A percentile compares a stretch with the other conserved stretches of the same genome.
Evolutionary conservation across 2,888 invertebrate genomes (phyloP).

Genomic region (Strigamia transsilvanica): DNA sequence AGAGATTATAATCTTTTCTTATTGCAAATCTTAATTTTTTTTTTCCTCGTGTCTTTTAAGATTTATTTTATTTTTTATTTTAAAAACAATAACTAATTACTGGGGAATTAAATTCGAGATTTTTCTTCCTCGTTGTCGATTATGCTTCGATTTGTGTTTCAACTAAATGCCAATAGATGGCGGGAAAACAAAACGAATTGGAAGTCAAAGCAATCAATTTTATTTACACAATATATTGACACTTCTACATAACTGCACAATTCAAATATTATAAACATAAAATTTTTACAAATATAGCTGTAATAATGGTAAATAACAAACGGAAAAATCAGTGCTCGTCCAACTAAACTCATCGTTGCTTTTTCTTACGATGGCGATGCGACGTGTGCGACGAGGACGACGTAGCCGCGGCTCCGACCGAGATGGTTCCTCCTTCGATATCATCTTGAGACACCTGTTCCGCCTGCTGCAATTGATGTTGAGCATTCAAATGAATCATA

Average conservation of each 20-base stretch:
- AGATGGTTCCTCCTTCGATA: conserved; percentile 70
- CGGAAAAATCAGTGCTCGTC: background rate
- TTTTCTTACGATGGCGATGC: conserved; percentile 25
- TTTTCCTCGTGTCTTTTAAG: no score
- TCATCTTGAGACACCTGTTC: conserved; percentile 62
- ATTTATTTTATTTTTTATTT: background rate
- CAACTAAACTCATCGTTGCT: background rate
- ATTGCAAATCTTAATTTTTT: no score
- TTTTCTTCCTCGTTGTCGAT: no score
- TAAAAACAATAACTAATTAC: no score
- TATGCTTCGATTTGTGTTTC: no score
- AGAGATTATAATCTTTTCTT: background rate
- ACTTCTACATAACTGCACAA: background rate
- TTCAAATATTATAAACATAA: conserved; percentile 8
- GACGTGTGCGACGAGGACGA: background rate
- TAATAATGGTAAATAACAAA: background rate
- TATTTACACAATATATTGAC: background rate
- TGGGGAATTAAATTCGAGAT: no score
- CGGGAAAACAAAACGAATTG: background rate
- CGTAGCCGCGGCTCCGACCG: conserved; percentile 65
- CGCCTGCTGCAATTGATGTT: conserved; percentile 67
- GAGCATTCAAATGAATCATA: conserved; percentile 96
- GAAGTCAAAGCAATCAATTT: background rate
- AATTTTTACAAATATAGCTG: conserved; percentile 9
- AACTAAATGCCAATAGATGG: no score